Conservation (phyloP, 2,888 invertebrate genomes). For the Sarcophaga caerulescens region DNA sequence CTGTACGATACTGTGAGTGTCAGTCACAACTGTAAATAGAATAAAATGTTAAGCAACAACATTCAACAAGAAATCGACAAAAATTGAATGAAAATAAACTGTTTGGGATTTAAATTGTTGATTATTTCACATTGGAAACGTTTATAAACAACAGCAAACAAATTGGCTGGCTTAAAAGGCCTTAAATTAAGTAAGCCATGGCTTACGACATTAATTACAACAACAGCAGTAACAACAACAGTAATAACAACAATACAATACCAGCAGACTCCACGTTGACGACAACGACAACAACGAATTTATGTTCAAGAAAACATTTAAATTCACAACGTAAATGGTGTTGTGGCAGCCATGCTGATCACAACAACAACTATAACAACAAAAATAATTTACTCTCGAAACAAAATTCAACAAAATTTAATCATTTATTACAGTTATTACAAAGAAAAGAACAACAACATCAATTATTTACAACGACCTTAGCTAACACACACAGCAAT, state of each 20-base stretch:
- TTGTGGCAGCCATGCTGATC: neutral
- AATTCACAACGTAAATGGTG: neutral
- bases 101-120: neutral
- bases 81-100: neutral
- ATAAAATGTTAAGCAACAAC: neutral
- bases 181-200: conserved; percentile 57
- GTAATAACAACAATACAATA: neutral
- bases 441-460: conserved; percentile 46
- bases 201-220: conserved; percentile 49
- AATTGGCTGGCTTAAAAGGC: conserved; percentile 62
- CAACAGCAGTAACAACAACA: conserved; percentile 37
- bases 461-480: conserved; percentile 17
- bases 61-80: neutral
- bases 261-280: too few relatives aligned
- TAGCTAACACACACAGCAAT: conserved; percentile 13
- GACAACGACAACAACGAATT: conserved; percentile 5
- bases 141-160: conserved; percentile 22
- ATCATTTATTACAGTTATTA: conserved; percentile 45
- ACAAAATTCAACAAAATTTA: conserved; percentile 52
- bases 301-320: conserved; percentile 9
- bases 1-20: neutral
- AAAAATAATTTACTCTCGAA: conserved; percentile 48
- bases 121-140: neutral
- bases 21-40: neutral
- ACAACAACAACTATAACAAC: neutral